Evolutionary conservation across 2,888 invertebrate species (phyloP).

Genomic region (Vanessa cardui): DNA sequence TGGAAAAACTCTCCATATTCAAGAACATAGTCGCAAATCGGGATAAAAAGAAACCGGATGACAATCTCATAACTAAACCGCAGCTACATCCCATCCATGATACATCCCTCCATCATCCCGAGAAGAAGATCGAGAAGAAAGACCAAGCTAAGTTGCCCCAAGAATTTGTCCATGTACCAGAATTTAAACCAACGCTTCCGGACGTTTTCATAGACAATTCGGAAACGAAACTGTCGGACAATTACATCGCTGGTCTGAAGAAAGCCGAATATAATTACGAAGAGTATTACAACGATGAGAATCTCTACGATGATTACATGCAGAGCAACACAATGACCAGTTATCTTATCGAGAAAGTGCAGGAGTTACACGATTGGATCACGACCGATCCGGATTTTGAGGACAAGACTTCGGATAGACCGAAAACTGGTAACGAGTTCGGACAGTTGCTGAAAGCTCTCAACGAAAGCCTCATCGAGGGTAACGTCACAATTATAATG

Average conservation of each 20-base stretch:
- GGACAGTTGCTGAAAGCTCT: constrained; percentile 71
- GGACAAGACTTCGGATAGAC: constrained; percentile 46
- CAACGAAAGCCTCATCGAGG: constrained; percentile 77
- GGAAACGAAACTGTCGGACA: constrained; percentile 57
- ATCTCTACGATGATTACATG: constrained; percentile 74
- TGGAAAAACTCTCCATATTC: constrained; percentile 68
- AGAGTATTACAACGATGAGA: constrained; percentile 71
- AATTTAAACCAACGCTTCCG: constrained; percentile 68
- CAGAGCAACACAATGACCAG: constrained; percentile 74
- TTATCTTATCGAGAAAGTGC: constrained; percentile 78
- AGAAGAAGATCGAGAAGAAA: constrained; percentile 72
- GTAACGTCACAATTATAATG: constrained; percentile 77
- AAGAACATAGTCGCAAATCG: constrained; percentile 62
- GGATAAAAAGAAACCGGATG: constrained; percentile 50
- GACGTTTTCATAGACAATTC: constrained; percentile 50
- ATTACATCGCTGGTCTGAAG: constrained; percentile 54
- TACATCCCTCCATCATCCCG: constrained; percentile 54
- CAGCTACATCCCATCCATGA: constrained; percentile 73
- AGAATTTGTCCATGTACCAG: constrained; percentile 47
- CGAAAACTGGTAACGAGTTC: constrained; percentile 56
- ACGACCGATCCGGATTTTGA: constrained; percentile 67
- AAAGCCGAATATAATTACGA: constrained; percentile 62
- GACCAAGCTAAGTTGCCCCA: constrained; percentile 58
- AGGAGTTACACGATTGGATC: constrained; percentile 80
- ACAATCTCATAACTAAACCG: constrained; percentile 56